phyloP scores from a whole-genome alignment of 2,888 invertebrate species.

The Mactromeris polynyma region DNA sequence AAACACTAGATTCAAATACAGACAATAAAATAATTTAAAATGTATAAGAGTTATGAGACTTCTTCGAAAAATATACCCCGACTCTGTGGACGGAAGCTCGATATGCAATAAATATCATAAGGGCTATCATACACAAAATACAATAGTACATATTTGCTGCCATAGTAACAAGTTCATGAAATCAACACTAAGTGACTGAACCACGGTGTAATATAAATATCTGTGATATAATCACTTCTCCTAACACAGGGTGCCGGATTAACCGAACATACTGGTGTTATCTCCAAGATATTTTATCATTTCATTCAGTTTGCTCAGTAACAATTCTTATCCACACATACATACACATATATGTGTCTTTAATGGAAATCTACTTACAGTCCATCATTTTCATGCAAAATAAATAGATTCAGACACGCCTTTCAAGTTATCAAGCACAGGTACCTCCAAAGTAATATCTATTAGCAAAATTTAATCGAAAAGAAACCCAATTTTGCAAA shows the following conservation, averaged over 20 bases:
- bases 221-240: neutral
- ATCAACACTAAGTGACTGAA: neutral
- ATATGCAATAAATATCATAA: neutral
- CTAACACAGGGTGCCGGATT: neutral
- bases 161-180: neutral
- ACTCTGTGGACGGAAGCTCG: neutral
- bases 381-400: no score
- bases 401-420: no score
- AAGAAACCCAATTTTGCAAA: conserved; percentile 3
- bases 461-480: neutral
- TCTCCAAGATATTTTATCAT: neutral
- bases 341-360: no score
- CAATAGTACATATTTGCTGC: neutral
- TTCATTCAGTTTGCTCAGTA: neutral
- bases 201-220: neutral
- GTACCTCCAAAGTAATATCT: no score
- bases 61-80: neutral
- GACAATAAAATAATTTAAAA: no score
- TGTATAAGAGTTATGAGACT: neutral
- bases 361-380: no score
- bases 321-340: no score
- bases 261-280: neutral
- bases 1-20: no score
- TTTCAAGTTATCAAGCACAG: no score
- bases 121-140: neutral